These are phyloP conservation scores for Crepidodera aurea DNA, from an alignment of 2,888 invertebrate species.

Conservation along the genomic window DNA sequence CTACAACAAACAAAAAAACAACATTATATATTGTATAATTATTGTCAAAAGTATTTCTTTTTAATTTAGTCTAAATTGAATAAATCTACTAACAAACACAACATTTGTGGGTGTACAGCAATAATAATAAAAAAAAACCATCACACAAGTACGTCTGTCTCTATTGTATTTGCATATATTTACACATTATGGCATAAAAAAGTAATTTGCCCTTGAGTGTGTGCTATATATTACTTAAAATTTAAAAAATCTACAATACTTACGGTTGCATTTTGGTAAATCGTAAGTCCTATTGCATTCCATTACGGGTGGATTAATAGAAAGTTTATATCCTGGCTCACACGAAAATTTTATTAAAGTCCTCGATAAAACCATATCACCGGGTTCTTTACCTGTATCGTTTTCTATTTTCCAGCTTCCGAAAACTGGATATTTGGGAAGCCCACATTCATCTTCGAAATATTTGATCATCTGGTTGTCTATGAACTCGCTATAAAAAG, in stretches of 20 bases:
- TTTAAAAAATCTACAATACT: too few species aligned
- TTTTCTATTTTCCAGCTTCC: conserved; percentile 25
- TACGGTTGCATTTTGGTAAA: not conserved
- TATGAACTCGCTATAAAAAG: conserved; percentile 14
- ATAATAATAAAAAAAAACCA: too few species aligned
- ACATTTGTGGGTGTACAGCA: too few species aligned
- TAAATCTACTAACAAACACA: too few species aligned
- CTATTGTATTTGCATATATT: too few species aligned
- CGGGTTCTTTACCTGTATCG: conserved; percentile 17
- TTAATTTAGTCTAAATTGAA: too few species aligned
- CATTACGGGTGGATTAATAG: not conserved
- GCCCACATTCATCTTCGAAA: conserved; percentile 29
- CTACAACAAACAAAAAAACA: conserved; percentile 6
- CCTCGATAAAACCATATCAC: conserved; percentile 20
- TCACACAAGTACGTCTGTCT: too few species aligned
- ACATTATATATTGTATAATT: too few species aligned
- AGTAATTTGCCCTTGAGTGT: too few species aligned
- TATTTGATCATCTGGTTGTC: conserved; percentile 25
- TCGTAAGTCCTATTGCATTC: not conserved
- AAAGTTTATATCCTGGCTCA: conserved; percentile 23
- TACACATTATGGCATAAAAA: too few species aligned
- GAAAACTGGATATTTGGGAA: conserved; percentile 30
- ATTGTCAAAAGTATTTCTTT: too few species aligned
- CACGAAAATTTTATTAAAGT: conserved; percentile 27
- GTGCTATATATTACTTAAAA: too few species aligned